Percentiles rank a stretch among this genome's conserved stretches.
Conservation (phyloP, 2,113 vertebrate genomes). For the Barbus barbus region DNA sequence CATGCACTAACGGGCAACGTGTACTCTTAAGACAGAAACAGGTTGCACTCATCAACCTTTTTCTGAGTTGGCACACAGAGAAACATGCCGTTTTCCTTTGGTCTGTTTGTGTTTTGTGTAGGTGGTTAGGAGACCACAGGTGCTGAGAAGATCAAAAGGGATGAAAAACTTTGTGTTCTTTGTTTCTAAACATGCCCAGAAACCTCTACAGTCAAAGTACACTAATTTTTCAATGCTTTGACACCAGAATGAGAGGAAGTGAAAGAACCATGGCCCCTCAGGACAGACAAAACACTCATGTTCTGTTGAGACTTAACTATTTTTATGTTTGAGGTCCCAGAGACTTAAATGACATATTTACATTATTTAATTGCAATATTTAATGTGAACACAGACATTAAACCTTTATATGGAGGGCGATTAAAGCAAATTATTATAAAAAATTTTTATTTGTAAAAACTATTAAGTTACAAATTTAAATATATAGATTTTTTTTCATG, state of each 20-base stretch:
- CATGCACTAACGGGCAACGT: conserved; percentile 13
- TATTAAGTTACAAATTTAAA: no score
- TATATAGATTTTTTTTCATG: no score
- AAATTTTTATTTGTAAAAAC: no score
- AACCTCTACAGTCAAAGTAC: neutral
- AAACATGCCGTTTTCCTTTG: conserved; percentile 3
- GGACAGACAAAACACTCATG: neutral
- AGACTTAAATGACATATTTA: neutral
- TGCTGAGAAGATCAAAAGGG: conserved; percentile 50
- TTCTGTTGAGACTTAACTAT: neutral
- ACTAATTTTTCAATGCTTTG: conserved; percentile 22
- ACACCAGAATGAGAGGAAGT: conserved; percentile 34
- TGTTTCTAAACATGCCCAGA: conserved; percentile 44
- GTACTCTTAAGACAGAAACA: conserved; percentile 4
- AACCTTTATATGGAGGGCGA: neutral
- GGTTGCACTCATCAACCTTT: conserved; percentile 24
- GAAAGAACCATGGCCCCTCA: neutral
- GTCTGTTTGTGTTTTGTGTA: conserved; percentile 32
- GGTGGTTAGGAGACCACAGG: conserved; percentile 37
- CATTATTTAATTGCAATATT: neutral
- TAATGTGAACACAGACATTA: neutral
- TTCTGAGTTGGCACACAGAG: conserved; percentile 7
- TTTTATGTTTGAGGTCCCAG: neutral
- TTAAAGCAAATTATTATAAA: neutral
- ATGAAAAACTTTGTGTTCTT: conserved; percentile 38